These are phyloP conservation scores for Paraescarpia echinospica DNA, from an alignment of 1,140 invertebrate species.

Conservation along the genomic window DNA sequence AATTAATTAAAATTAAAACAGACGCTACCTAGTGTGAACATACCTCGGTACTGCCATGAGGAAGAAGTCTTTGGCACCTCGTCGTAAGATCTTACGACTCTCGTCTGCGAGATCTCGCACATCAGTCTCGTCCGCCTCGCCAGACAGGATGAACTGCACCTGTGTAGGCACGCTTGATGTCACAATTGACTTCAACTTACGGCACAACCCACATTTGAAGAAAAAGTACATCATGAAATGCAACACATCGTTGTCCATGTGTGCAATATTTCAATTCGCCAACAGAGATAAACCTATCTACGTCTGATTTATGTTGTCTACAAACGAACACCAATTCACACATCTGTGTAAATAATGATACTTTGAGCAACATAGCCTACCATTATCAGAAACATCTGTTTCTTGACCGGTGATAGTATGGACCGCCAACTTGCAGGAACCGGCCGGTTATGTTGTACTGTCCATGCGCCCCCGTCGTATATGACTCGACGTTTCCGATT, in stretches of 20 bases:
- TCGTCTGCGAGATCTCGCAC: slow-evolving; percentile 57
- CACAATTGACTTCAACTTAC: not conserved
- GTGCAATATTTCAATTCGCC: not conserved
- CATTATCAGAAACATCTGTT: not conserved
- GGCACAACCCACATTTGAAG: not conserved
- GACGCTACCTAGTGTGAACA: too few species aligned
- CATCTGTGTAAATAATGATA: not conserved
- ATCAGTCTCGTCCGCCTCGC: slow-evolving; percentile 62
- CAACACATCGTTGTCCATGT: not conserved
- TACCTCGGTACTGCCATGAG: slow-evolving; percentile 61
- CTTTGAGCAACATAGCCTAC: not conserved
- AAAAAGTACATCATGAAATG: not conserved
- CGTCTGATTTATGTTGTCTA: not conserved
- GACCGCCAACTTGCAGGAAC: too few species aligned
- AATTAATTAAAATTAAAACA: too few species aligned
- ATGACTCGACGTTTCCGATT: too few species aligned
- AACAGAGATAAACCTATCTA: not conserved
- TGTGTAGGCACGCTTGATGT: slow-evolving; percentile 28
- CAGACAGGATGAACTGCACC: slow-evolving; percentile 61
- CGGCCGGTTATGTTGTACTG: too few species aligned
- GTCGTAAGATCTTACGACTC: slow-evolving; percentile 56
- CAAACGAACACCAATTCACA: not conserved
- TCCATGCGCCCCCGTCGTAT: too few species aligned
- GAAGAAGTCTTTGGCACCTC: slow-evolving; percentile 60
- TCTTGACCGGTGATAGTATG: too few species aligned